Percentiles rank a stretch among this genome's conserved stretches.
Evolutionary conservation across 2,113 vertebrate species (phyloP).

Genomic region (Perognathus longimembris): DNA sequence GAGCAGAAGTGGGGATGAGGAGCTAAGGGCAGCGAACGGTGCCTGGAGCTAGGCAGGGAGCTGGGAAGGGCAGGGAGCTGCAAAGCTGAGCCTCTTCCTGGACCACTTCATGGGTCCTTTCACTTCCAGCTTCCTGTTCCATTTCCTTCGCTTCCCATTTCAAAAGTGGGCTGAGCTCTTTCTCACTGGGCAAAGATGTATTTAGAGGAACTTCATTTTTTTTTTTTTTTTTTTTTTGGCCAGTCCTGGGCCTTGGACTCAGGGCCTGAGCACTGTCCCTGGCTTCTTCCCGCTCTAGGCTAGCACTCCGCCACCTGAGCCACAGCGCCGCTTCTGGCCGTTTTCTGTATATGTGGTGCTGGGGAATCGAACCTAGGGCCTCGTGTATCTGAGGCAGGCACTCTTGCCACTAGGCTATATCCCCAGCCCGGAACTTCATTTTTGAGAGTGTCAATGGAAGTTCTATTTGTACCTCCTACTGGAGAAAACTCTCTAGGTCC

Average conservation of each 20-base stretch:
- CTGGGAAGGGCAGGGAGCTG: background rate
- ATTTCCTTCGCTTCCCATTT: background rate
- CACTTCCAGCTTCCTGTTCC: background rate
- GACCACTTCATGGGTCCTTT: background rate
- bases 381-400: too few species aligned
- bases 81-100: background rate
- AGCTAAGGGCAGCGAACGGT: background rate
- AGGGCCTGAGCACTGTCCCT: too few species aligned
- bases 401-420: too few species aligned
- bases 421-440: background rate
- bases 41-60: background rate
- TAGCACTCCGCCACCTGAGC: too few species aligned
- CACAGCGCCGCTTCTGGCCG: too few species aligned
- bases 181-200: background rate
- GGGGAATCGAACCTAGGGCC: too few species aligned
- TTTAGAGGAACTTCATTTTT: background rate
- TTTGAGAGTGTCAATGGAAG: background rate
- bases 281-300: too few species aligned
- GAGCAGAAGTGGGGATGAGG: background rate
- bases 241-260: too few species aligned
- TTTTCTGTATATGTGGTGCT: too few species aligned
- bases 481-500: background rate
- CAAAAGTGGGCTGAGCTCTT: background rate
- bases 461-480: background rate
- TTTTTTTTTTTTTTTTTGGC: too few species aligned